Percentiles rank a stretch among this genome's conserved stretches.
Conservation (phyloP, 2,113 vertebrate genomes). For the Leptobrachium leishanense region DNA sequence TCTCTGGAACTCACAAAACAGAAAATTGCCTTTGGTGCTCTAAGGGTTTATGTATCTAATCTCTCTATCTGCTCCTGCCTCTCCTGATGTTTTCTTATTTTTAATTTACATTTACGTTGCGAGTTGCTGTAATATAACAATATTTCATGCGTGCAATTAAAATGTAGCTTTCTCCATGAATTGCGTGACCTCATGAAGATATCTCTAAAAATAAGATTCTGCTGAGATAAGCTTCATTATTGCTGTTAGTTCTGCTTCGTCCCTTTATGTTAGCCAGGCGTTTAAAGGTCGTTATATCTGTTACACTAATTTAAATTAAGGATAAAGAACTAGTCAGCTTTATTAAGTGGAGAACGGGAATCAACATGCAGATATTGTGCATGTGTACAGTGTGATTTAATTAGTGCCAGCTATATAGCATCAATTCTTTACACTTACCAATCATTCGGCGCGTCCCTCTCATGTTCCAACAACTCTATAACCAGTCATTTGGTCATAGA, state of each 20-base stretch:
- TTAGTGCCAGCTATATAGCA: constrained; percentile 3
- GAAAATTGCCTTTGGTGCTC: no score
- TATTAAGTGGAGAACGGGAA: constrained; percentile 26
- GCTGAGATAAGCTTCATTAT: constrained; percentile 26
- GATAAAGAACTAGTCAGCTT: constrained; percentile 19
- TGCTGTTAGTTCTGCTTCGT: constrained; percentile 41
- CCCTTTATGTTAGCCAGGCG: constrained; percentile 33
- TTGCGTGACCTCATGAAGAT: neutral
- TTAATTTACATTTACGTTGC: no score
- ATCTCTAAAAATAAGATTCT: constrained; percentile 32
- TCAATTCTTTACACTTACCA: neutral
- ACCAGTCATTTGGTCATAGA: no score
- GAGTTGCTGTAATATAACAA: no score
- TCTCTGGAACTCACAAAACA: no score
- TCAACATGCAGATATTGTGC: neutral
- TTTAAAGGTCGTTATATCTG: constrained; percentile 40
- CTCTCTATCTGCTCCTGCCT: no score
- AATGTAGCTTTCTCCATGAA: no score
- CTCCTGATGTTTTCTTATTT: no score
- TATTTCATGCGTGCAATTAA: no score
- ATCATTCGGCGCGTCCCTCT: neutral
- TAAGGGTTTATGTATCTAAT: no score
- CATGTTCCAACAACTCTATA: neutral
- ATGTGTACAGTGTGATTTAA: constrained; percentile 13
- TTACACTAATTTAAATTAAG: constrained; percentile 42